phyloP scores from a whole-genome alignment of 2,797 vertebrate genomes.

The Martes flavigula region DNA sequence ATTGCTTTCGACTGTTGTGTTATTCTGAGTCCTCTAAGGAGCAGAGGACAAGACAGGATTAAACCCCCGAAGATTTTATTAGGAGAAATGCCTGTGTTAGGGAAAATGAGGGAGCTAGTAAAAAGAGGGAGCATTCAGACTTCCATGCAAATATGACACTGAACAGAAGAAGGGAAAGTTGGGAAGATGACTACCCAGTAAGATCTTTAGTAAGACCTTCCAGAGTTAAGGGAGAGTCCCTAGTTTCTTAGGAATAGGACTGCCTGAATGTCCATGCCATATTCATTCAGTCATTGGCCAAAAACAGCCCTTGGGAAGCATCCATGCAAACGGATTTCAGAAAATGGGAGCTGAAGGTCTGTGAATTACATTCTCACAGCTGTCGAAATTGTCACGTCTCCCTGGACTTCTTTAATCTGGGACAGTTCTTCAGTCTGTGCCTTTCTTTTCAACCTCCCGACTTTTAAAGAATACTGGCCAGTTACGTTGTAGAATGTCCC shows the following conservation, averaged over 20 bases:
- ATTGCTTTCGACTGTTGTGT: neutral
- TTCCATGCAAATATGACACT: neutral
- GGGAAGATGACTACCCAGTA: neutral
- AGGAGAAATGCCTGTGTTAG: neutral
- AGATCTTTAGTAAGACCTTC: neutral
- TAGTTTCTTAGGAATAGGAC: neutral
- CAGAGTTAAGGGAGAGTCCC: neutral
- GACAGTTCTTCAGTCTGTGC: neutral
- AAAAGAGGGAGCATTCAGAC: neutral
- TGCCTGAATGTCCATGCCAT: neutral
- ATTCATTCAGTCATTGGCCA: neutral
- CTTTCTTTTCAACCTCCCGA: neutral
- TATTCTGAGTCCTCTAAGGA: neutral
- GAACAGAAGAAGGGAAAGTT: neutral
- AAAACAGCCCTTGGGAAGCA: neutral
- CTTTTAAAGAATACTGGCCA: neutral
- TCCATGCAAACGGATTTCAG: neutral
- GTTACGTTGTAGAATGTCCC: neutral
- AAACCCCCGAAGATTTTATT: neutral
- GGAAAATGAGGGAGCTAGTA: neutral
- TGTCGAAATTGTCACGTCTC: neutral
- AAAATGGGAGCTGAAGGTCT: neutral
- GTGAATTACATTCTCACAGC: neutral
- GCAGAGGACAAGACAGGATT: neutral
- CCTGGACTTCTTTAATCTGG: neutral